Conservation (phyloP, 2,797 vertebrate genomes). For the Lepus oiostolus region DNA sequence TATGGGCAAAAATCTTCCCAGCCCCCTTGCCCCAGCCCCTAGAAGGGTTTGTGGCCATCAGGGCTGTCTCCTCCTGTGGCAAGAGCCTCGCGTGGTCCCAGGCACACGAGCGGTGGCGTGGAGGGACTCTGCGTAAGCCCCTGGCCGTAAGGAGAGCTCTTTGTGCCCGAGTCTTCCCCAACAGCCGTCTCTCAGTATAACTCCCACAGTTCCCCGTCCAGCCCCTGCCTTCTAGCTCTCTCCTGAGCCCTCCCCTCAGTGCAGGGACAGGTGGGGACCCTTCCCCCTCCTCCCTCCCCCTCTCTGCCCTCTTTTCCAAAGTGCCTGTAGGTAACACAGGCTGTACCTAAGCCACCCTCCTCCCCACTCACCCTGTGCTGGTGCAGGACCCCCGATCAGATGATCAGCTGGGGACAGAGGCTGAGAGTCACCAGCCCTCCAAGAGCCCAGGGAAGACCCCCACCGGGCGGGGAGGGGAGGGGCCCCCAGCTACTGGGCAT, state of each 20-base stretch:
- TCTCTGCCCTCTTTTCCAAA: too few species aligned
- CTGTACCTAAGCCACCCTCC: not conserved
- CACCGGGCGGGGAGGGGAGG: not conserved
- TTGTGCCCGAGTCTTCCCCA: not conserved
- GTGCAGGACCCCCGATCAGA: too few species aligned
- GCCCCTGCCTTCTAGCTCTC: too few species aligned
- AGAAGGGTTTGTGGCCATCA: not conserved
- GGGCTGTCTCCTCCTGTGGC: not conserved
- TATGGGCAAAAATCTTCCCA: not conserved
- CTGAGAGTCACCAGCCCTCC: not conserved
- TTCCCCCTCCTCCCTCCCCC: too few species aligned
- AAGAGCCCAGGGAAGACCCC: not conserved
- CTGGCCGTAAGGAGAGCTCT: too few species aligned
- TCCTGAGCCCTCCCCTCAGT: not conserved
- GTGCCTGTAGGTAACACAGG: too few species aligned
- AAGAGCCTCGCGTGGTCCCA: not conserved
- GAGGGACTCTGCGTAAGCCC: not conserved
- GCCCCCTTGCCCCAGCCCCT: too few species aligned
- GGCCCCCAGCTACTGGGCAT: rapidly evolving
- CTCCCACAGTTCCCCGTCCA: not conserved
- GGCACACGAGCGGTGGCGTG: not conserved
- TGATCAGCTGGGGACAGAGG: not conserved
- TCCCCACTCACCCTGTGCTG: not conserved
- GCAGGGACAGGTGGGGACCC: not conserved
- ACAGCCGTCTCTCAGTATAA: rapidly evolving